Percentiles rank a stretch among this genome's conserved stretches.
Conservation (phyloP, 2,797 vertebrate genomes). For the Tenualosa thibaudeaui region DNA sequence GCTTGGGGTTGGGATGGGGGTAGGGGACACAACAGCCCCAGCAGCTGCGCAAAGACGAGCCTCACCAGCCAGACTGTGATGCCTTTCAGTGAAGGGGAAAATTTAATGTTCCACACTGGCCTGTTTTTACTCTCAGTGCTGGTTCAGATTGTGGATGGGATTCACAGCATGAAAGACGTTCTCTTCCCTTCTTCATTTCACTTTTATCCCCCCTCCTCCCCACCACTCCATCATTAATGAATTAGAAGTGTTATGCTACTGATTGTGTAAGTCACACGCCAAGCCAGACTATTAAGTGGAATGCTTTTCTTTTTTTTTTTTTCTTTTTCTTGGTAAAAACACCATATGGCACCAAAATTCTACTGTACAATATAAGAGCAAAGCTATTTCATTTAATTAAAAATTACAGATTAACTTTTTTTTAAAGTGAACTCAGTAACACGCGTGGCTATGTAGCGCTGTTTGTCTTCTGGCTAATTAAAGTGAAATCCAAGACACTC, state of each 20-base stretch:
- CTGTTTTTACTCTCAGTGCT: background rate
- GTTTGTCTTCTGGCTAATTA: constrained; percentile 60
- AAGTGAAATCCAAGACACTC: constrained; percentile 60
- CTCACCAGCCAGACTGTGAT: background rate
- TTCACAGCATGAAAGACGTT: constrained; percentile 29
- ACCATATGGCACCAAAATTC: background rate
- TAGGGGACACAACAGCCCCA: background rate
- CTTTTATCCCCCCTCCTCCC: background rate
- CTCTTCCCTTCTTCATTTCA: background rate
- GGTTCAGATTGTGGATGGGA: constrained; percentile 27
- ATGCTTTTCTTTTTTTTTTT: background rate
- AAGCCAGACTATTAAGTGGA: background rate
- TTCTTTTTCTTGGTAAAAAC: background rate
- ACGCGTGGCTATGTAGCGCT: constrained; percentile 44
- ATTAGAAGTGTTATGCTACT: constrained; percentile 23
- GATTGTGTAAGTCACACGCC: constrained; percentile 23
- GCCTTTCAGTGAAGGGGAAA: constrained; percentile 21
- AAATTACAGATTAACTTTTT: background rate
- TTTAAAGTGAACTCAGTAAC: constrained; percentile 24
- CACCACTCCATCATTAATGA: constrained; percentile 15
- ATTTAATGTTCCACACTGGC: constrained; percentile 16
- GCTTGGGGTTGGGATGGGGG: background rate
- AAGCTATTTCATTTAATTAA: background rate
- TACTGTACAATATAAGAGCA: background rate
- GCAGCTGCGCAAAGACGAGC: constrained; percentile 18